Conservation (phyloP, 1,140 invertebrate species). For the Magallana gigas region DNA sequence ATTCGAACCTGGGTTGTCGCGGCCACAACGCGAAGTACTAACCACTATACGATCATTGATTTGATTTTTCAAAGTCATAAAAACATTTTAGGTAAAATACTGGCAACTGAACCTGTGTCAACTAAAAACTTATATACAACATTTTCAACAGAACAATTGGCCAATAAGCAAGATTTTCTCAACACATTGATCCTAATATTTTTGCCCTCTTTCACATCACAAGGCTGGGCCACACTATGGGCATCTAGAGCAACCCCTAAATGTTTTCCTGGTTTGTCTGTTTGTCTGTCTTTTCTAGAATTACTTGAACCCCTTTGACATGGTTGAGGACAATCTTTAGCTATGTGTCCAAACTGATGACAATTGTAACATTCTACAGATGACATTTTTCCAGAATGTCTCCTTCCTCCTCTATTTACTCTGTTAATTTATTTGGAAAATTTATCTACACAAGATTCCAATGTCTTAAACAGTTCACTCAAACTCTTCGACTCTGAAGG, state of each 20-base stretch:
- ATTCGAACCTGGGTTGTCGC: slow-evolving; percentile 96
- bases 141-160: too few relatives aligned
- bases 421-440: background rate
- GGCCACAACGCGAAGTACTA: slow-evolving; percentile 94
- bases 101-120: too few relatives aligned
- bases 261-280: slow-evolving; percentile 6
- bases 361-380: background rate
- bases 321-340: background rate
- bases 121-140: too few relatives aligned
- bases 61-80: too few relatives aligned
- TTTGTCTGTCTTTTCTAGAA: background rate
- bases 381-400: background rate
- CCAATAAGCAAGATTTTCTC: too few relatives aligned
- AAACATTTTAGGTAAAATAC: too few relatives aligned
- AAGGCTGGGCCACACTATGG: background rate
- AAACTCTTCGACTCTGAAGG: too few relatives aligned
- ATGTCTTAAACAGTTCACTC: slow-evolving; percentile 18
- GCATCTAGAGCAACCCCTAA: slow-evolving; percentile 15
- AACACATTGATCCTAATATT: too few relatives aligned
- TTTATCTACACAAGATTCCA: slow-evolving; percentile 1
- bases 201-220: slow-evolving; percentile 9
- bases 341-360: background rate
- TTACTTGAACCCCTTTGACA: background rate
- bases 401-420: slow-evolving; percentile 1
- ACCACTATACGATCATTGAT: slow-evolving; percentile 95